phyloP scores from a whole-genome alignment of 2,113 vertebrate species.

The Apistogramma diplotaenia region DNA sequence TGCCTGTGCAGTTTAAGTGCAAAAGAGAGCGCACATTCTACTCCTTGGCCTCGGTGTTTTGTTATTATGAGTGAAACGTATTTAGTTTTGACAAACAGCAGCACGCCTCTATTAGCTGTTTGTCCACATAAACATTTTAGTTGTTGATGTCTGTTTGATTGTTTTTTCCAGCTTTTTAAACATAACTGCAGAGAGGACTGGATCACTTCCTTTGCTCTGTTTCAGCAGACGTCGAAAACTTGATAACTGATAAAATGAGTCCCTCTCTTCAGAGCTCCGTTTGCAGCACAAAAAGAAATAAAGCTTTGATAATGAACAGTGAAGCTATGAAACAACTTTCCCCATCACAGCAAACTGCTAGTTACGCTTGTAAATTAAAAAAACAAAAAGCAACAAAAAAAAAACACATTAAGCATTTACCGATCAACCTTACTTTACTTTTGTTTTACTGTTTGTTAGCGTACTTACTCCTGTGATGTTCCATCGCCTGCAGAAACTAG shows the following conservation, averaged over 20 bases:
- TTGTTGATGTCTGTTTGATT: too few relatives aligned
- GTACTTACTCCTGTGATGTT: slow-evolving; percentile 35
- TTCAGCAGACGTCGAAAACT: too few relatives aligned
- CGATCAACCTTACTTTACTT: not conserved
- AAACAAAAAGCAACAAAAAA: too few relatives aligned
- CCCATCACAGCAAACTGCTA: not conserved
- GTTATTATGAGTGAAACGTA: too few relatives aligned
- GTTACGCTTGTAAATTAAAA: not conserved
- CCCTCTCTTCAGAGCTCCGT: not conserved
- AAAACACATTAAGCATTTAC: not conserved
- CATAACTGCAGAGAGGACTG: not conserved
- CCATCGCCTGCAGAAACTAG: not conserved
- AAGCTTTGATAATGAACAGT: not conserved
- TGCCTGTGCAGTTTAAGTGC: too few relatives aligned
- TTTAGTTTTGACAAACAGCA: too few relatives aligned
- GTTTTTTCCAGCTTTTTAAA: too few relatives aligned
- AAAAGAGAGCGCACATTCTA: too few relatives aligned
- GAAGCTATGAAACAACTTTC: not conserved
- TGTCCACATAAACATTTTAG: too few relatives aligned
- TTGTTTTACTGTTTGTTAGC: not conserved
- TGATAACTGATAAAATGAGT: not conserved
- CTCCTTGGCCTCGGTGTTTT: too few relatives aligned
- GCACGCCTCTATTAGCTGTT: too few relatives aligned
- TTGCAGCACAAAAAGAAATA: not conserved
- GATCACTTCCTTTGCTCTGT: not conserved